These are phyloP conservation scores for Epicampocera succincta DNA, from an alignment of 2,888 invertebrate genomes.

Conservation along the genomic window DNA sequence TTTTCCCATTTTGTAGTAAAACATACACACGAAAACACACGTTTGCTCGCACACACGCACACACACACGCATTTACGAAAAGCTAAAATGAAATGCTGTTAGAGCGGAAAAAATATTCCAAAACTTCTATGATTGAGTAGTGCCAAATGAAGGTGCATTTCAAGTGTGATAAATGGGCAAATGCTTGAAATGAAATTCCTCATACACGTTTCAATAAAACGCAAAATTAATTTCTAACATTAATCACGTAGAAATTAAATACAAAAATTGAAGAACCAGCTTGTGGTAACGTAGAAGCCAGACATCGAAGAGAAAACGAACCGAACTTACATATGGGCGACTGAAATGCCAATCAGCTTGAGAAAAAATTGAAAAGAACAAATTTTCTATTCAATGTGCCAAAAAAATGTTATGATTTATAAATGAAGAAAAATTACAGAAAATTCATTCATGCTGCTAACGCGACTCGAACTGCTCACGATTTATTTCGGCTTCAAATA, in stretches of 20 bases:
- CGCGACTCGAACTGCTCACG: no score
- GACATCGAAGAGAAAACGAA: no score
- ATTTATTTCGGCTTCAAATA: no score
- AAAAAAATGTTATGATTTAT: no score
- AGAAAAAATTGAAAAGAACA: no score
- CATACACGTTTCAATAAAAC: conserved; percentile 55
- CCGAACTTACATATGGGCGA: no score
- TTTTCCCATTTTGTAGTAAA: background rate
- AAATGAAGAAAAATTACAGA: no score
- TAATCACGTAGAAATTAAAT: conserved; percentile 51
- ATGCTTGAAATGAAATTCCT: conserved; percentile 57
- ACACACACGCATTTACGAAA: background rate
- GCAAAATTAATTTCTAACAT: conserved; percentile 57
- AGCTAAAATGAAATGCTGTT: background rate
- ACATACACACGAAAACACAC: background rate
- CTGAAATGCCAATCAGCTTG: no score
- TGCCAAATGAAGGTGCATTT: conserved; percentile 51
- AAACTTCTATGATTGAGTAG: conserved; percentile 47
- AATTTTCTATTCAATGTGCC: no score
- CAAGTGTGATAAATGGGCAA: conserved; percentile 63
- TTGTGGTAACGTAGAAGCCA: no score
- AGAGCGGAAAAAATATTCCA: background rate
- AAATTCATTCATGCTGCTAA: no score
- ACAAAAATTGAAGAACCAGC: conserved; percentile 35
- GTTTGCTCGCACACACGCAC: background rate